phyloP scores from a whole-genome alignment of 2,797 vertebrate species.

The Halcyon chelicuti region DNA sequence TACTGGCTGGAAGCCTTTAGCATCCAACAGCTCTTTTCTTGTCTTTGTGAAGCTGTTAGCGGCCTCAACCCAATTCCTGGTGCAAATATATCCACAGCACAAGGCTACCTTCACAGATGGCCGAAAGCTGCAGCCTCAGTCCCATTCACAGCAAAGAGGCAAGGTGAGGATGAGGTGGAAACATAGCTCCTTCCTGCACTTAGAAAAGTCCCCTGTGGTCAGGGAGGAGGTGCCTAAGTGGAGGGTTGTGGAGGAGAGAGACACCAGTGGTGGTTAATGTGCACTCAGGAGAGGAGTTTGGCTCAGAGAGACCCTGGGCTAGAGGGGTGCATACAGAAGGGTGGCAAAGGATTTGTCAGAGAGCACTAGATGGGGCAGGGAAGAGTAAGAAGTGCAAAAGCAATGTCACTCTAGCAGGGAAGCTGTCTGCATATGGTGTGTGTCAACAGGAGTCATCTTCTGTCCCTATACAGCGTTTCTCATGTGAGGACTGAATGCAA shows the following conservation, averaged over 20 bases:
- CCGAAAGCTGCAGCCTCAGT: background rate
- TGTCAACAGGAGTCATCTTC: background rate
- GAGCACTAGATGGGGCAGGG: background rate
- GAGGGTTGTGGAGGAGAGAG: background rate
- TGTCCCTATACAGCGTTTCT: background rate
- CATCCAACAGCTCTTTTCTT: slow-evolving; percentile 60
- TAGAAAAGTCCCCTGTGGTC: background rate
- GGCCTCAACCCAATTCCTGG: background rate
- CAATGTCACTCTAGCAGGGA: rapidly evolving
- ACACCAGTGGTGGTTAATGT: background rate
- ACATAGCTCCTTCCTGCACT: background rate
- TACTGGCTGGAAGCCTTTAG: slow-evolving; percentile 27
- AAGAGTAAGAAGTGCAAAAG: background rate
- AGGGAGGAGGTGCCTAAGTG: background rate
- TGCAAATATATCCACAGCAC: slow-evolving; percentile 54
- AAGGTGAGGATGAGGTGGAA: background rate
- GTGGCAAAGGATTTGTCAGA: background rate
- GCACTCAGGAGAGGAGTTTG: background rate
- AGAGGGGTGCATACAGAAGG: rapidly evolving
- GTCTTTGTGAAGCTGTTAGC: slow-evolving; percentile 61
- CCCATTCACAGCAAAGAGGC: background rate
- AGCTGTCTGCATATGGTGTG: background rate
- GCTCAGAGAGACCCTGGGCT: background rate
- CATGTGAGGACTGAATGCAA: background rate
- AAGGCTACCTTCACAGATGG: slow-evolving; percentile 44